Evolutionary conservation across 2,113 vertebrate genomes (phyloP), one percentile per base, ranked within the genome.

Genomic region (Oncorhynchus mykiss): DNA sequence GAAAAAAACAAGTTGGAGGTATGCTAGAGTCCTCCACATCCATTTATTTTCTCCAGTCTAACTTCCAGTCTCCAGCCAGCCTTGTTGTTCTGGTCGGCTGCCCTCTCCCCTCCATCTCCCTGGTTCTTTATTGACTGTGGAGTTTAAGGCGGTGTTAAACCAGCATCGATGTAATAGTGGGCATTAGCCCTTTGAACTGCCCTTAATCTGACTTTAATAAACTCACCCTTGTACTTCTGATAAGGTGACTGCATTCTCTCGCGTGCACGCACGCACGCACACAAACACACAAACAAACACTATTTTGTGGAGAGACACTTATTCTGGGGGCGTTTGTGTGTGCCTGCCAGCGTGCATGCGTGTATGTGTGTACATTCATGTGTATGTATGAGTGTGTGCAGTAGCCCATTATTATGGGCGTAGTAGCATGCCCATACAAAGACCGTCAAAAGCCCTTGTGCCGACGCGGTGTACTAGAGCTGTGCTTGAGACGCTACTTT

Each of bases 141-240:
- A 87, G 87, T 83, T 87, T 85, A 73, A 83, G 90, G 85, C 82
- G 75, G 81, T 86, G 84, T 88, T 91, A 88, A 91, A 92, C 83
- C 88, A 88, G 85, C 77, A 71, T 82, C 70, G 70, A 87, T 88
- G 89, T 91, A 90, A 92, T 90, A 89, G 90, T 78, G 78, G 83
- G 84, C 88, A 91, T 93, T 91, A 92, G 85, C 87, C 87, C 88
- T 83, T 85, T 90, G 90, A 92, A 91, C 90, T 73, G 71, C 79
- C 86, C 85, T 86, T 91, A 89, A 91, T 93, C 88, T 86, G 73
- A 88, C 81, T 85, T 84, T 88, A 90, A 91, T 92, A 91, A 91
- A 90, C 81, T 88, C 79, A 79, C 88, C 85, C 82, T 87, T 87
- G 80, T 86, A 86, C 86, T 78, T 54, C 67, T 70, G 82, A 85